Percentiles rank a stretch among this genome's conserved stretches.
These are phyloP conservation scores for Elegia similella DNA, from an alignment of 2,888 invertebrate genomes.

Conservation along the genomic window DNA sequence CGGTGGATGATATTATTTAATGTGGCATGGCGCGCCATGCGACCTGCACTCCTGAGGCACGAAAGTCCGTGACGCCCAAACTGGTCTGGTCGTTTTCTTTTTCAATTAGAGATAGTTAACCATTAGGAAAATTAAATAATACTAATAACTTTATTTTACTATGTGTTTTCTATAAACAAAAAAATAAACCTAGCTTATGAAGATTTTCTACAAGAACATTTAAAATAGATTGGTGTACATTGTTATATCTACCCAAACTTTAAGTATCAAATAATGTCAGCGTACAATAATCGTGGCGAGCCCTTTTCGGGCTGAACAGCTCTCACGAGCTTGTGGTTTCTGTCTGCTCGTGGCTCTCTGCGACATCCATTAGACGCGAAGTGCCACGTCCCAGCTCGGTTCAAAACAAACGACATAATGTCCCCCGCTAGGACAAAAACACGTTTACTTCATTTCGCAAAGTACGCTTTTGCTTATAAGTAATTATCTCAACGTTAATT, in stretches of 20 bases:
- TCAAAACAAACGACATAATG: background rate
- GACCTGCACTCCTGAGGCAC: too few relatives aligned
- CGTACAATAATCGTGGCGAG: background rate
- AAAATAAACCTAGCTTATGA: too few relatives aligned
- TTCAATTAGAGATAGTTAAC: too few relatives aligned
- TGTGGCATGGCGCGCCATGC: too few relatives aligned
- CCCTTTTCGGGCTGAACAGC: background rate
- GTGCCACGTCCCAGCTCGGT: background rate
- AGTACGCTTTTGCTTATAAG: constrained; percentile 41
- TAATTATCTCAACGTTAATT: constrained; percentile 51
- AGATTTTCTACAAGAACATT: too few relatives aligned
- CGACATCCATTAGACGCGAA: constrained; percentile 6
- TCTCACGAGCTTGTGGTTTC: constrained; percentile 2
- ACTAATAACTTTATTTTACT: too few relatives aligned
- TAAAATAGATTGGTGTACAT: too few relatives aligned
- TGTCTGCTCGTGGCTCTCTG: constrained; percentile 6
- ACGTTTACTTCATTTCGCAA: constrained; percentile 38
- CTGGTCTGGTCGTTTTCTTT: too few relatives aligned
- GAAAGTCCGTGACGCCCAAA: too few relatives aligned
- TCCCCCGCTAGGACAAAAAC: constrained; percentile 29
- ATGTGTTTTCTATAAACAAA: too few relatives aligned
- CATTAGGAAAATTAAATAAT: too few relatives aligned
- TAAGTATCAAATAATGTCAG: background rate
- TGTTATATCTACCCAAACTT: background rate
- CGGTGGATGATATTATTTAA: too few relatives aligned